phyloP scores from a whole-genome alignment of 2,888 invertebrate species.

The Epirrita christyi region DNA sequence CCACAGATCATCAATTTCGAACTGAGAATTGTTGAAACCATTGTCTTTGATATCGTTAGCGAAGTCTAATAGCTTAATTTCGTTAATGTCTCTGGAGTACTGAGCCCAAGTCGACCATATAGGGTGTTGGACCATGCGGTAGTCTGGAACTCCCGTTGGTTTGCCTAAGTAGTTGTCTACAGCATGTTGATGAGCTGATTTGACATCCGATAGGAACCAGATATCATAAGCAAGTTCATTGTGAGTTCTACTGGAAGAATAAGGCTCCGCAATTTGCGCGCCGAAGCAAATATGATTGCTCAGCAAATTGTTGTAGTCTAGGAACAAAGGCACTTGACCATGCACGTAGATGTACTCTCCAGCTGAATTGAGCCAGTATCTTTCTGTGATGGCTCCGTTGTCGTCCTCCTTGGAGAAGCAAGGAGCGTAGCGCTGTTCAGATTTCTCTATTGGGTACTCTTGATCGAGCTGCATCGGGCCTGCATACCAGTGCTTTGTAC shows the following conservation, averaged over 20 bases:
- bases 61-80: slow-evolving; percentile 85
- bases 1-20: slow-evolving; percentile 96
- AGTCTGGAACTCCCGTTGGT: slow-evolving; percentile 86
- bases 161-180: slow-evolving; percentile 85
- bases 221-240: slow-evolving; percentile 85
- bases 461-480: slow-evolving; percentile 86
- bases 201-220: slow-evolving; percentile 84
- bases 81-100: slow-evolving; percentile 87
- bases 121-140: slow-evolving; percentile 89
- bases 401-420: slow-evolving; percentile 82
- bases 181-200: slow-evolving; percentile 86
- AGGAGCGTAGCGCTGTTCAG: slow-evolving; percentile 77
- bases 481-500: slow-evolving; percentile 87
- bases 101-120: slow-evolving; percentile 96
- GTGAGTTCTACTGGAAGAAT: slow-evolving; percentile 65
- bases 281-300: slow-evolving; percentile 84
- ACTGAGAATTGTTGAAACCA: slow-evolving; percentile 88
- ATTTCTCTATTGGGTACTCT: slow-evolving; percentile 86
- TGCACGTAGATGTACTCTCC: slow-evolving; percentile 88
- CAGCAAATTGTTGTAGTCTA: slow-evolving; percentile 87
- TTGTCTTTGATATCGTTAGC: slow-evolving; percentile 86
- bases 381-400: slow-evolving; percentile 85
- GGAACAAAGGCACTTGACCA: slow-evolving; percentile 87
- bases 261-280: slow-evolving; percentile 82
- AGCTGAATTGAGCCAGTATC: slow-evolving; percentile 89